Evolutionary conservation across 2,888 invertebrate genomes (phyloP).

Genomic region (Heliconius sara): DNA sequence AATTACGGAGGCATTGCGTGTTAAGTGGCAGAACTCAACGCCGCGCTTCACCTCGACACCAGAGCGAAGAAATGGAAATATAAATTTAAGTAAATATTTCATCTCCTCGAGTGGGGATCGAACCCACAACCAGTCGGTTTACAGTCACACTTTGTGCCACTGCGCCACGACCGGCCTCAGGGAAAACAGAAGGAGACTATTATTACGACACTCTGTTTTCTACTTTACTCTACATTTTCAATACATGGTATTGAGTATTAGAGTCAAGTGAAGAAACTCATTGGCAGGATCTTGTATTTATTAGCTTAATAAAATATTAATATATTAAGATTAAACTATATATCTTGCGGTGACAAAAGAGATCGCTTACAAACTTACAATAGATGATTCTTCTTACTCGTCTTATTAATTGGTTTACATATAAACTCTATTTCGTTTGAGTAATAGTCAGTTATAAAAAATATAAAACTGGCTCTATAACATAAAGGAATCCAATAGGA

Average conservation of each 20-base stretch:
- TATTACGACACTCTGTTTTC: too few species aligned
- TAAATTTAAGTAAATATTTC: too few species aligned
- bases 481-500: background rate
- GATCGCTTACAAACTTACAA: constrained; percentile 12
- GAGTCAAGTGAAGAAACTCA: background rate
- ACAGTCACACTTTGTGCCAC: too few species aligned
- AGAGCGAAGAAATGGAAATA: too few species aligned
- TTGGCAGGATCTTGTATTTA: background rate
- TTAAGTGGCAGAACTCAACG: too few species aligned
- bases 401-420: background rate
- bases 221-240: too few species aligned
- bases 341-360: background rate
- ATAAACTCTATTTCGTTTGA: background rate
- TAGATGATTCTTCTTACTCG: background rate
- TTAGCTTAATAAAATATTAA: background rate
- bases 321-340: background rate
- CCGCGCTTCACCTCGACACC: too few species aligned
- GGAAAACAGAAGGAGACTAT: too few species aligned
- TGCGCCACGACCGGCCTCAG: too few species aligned
- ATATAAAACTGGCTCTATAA: background rate
- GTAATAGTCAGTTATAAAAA: background rate
- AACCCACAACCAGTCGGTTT: too few species aligned
- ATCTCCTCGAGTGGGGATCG: too few species aligned
- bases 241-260: background rate
- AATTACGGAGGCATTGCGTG: too few species aligned